Base-by-base conservation (phyloP, 2,797 vertebrate genomes). In the Momotus momota region DNA sequence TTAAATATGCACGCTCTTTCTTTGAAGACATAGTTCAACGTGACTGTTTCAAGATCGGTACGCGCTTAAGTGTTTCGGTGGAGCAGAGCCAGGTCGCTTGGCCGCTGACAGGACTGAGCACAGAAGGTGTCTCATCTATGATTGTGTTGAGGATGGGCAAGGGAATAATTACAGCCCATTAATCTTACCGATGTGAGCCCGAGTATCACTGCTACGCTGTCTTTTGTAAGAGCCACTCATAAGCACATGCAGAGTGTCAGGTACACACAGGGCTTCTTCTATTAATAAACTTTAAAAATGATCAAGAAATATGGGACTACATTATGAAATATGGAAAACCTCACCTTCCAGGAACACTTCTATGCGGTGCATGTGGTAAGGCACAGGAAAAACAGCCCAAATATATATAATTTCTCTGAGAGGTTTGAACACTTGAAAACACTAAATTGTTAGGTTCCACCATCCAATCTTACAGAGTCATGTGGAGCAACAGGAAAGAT, bases 231-330 rank as follows among this genome's bases (percentile, higher is more conserved):
- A 64, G 25, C 7, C n/a, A 33, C n/a, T 40, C 22, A 18, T 1
- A 64, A 12, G 8, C 9, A 22, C 10, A 20, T 6, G 29, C 31
- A 69, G 29, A 40, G 3, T 20, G 17, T 43, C 45, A 89, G 38
- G 8, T 46, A 49, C 26, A 73, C 0, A 0, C 7, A 48, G 46
- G 21, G 7, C 5, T 0, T 0, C 5, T 69, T 3, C 41, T 93
- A 67, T 29, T 18, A 65, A 79, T 29, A 70, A 72, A 75, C 2
- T 10, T 27, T 2, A 84, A 61, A 85, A 93, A 70, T 27, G 9
- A 5, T 7, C 23, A 77, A 55, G 43, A 86, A 91, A 43, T n/a
- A 49, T 1, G 2, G 51, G 81, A 51, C 46, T 74, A 55, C 4
- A 0, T 41, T 61, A 48, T 5, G n/a, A 74, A 95, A 81, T 58